Base-by-base conservation (phyloP, 2,888 invertebrate genomes). In the Gnatocerus cornutus region DNA sequence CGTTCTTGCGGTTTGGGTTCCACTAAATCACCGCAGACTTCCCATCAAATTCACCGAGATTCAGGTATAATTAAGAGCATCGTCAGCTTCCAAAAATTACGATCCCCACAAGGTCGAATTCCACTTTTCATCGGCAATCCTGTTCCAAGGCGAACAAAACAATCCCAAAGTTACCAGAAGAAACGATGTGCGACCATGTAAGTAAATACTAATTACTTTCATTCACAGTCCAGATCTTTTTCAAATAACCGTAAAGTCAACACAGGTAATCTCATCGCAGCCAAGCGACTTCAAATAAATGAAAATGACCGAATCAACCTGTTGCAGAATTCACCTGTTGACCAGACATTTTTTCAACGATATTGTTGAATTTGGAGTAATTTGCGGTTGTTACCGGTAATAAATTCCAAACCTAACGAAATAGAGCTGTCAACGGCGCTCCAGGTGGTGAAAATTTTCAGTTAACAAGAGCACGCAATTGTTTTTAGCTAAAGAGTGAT, bases 401-500 rank as follows among this genome's bases (percentile, higher is more conserved):
- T 68, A 68, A 62, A 68, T 71, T 64, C 67, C 50, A 48, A 33
- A 61, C 58, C 68, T 59, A 69, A 71, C 77, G 77, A 77, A 77
- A 77, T 77, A 73, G 77, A 75, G 75, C 77, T 74, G 77, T 77
- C 76, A 73, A 71, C 72, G 41, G 37, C 75, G 59, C 77, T 10
- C 52, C 77, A 71, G 77, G 77, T 73, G 77, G 77, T 68, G 73
- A 71, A 76, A 73, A 66, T 66, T 56, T 73, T 69, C 71, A 67
- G 63, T 73, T 69, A 70, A 68, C 67, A 53, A 69, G 63, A 61
- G 46, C 74, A 74, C 75, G 74, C 72, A 75, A 76, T 75, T 74
- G 75, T 74, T 76, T 67, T 68, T 53, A 63, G 56, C 41, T 10
- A 56, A 39, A 33, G 59, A 29, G 10, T 59, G 59, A 59, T 59